phyloP scores from a whole-genome alignment of 2,797 vertebrate genomes.

The Crypturellus tataupa region DNA sequence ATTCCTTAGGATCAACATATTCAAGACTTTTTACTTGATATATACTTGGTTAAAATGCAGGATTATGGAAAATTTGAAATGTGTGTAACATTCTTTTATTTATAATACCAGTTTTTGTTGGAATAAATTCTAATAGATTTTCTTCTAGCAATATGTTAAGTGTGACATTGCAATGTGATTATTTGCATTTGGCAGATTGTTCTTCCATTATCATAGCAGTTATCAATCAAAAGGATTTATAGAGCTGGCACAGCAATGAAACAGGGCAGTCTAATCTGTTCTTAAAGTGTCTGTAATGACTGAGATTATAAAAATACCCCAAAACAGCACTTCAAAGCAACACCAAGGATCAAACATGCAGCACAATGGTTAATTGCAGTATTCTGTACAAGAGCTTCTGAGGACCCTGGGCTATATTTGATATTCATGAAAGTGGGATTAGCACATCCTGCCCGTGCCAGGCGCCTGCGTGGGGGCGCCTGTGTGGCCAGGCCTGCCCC shows the following conservation, averaged over 20 bases:
- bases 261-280: not conserved
- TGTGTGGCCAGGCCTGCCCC: not conserved
- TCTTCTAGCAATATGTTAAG: not conserved
- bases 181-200: conserved; percentile 21
- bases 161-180: conserved; percentile 16
- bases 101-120: not conserved
- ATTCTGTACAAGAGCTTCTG: not conserved
- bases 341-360: not conserved
- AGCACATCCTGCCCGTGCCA: not conserved
- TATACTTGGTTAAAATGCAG: not conserved
- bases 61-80: not conserved
- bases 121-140: not conserved
- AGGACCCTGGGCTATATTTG: not conserved
- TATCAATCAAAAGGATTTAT: not conserved
- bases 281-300: conserved; percentile 41
- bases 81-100: not conserved
- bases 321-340: not conserved
- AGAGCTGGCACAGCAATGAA: not conserved
- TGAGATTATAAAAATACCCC: conserved; percentile 28
- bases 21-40: not conserved
- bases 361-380: not conserved
- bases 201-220: not conserved
- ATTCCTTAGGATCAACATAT: not conserved
- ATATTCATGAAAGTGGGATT: not conserved
- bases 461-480: not conserved